A percentile compares a stretch with the other conserved stretches of the same genome.
Conservation (phyloP, 1,140 invertebrate genomes). For the Drosophila chauvacae region DNA sequence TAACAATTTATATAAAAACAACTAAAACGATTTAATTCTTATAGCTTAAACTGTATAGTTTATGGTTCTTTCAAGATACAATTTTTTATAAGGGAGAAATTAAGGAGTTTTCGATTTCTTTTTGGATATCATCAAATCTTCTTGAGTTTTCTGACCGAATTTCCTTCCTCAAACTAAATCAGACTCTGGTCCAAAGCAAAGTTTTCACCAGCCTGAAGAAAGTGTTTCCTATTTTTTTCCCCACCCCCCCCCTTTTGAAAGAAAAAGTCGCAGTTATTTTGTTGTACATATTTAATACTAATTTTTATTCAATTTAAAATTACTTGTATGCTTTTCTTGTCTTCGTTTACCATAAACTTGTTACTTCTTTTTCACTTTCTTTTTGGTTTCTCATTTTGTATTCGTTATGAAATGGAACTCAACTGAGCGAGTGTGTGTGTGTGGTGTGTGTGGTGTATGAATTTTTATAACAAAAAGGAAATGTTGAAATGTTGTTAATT, state of each 20-base stretch:
- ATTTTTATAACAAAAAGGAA: conserved; percentile 34
- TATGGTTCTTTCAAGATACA: too few relatives aligned
- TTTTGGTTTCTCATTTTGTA: conserved; percentile 43
- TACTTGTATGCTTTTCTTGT: conserved; percentile 74
- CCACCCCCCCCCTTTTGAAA: not conserved
- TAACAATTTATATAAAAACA: too few relatives aligned
- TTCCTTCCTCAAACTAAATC: not conserved
- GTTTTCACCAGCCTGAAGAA: too few relatives aligned
- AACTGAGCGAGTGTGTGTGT: conserved; percentile 24
- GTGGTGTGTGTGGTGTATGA: conserved; percentile 1
- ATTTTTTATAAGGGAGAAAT: too few relatives aligned
- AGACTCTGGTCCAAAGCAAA: too few relatives aligned
- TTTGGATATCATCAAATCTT: too few relatives aligned
- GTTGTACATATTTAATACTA: conserved; percentile 83
- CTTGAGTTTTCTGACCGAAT: too few relatives aligned
- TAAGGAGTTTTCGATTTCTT: too few relatives aligned
- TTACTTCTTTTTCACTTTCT: conserved; percentile 11
- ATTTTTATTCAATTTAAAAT: conserved; percentile 84
- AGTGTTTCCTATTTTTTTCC: too few relatives aligned
- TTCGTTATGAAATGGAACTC: conserved; percentile 59
- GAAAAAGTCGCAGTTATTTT: conserved; percentile 43
- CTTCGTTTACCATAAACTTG: conserved; percentile 56
- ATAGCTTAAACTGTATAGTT: too few relatives aligned
- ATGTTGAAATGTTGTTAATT: conserved; percentile 11
- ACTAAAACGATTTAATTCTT: too few relatives aligned